A percentile compares a stretch with the other conserved stretches of the same genome.
Conservation (phyloP, 2,888 invertebrate species). For the Agrilus mali region DNA sequence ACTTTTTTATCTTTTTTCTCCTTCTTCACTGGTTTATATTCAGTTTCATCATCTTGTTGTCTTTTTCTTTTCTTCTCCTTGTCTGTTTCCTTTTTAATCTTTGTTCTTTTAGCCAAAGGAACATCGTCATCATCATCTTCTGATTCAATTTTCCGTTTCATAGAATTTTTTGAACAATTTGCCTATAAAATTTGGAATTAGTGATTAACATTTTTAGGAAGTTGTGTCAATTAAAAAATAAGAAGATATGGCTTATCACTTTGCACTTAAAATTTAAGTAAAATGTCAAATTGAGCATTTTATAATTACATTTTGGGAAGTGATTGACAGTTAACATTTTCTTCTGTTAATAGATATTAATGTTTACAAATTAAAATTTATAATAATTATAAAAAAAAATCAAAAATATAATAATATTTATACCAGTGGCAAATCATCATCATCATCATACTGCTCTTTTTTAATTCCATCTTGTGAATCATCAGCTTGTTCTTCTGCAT, state of each 20-base stretch:
- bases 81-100: slow-evolving; percentile 47
- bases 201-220: too few relatives aligned
- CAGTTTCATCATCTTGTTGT: slow-evolving; percentile 39
- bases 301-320: too few relatives aligned
- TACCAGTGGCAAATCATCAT: slow-evolving; percentile 51
- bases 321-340: too few relatives aligned
- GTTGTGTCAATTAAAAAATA: too few relatives aligned
- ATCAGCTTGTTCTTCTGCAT: slow-evolving; percentile 19
- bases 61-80: slow-evolving; percentile 36
- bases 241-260: too few relatives aligned
- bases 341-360: too few relatives aligned
- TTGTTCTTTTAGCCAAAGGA: slow-evolving; percentile 55
- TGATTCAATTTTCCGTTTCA: slow-evolving; percentile 39
- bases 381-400: too few relatives aligned
- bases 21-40: slow-evolving; percentile 30
- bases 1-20: slow-evolving; percentile 16
- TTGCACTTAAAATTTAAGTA: too few relatives aligned
- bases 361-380: too few relatives aligned
- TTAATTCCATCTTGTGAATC: slow-evolving; percentile 27
- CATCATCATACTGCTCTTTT: slow-evolving; percentile 36
- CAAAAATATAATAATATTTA: too few relatives aligned
- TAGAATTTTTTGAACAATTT: slow-evolving; percentile 1
- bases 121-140: slow-evolving; percentile 51
- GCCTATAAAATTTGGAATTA: too few relatives aligned
- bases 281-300: too few relatives aligned